A percentile compares a stretch with the other conserved stretches of the same genome.
Evolutionary conservation across 2,113 vertebrate species (phyloP).

Genomic region (Marcusenius ussheri): DNA sequence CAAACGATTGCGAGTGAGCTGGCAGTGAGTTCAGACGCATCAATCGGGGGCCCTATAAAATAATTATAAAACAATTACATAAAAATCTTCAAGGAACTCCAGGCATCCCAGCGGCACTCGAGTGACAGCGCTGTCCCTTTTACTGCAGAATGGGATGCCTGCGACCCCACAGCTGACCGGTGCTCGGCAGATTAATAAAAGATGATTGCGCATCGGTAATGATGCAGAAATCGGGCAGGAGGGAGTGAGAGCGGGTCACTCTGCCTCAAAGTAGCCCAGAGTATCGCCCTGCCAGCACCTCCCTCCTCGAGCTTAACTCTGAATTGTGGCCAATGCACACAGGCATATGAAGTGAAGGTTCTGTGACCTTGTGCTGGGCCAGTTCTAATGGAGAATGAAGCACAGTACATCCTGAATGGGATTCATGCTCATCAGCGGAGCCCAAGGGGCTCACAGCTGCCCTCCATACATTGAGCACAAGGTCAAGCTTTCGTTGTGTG

Average conservation of each 20-base stretch:
- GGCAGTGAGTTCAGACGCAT: neutral
- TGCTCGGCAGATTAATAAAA: neutral
- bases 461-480: neutral
- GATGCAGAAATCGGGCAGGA: neutral
- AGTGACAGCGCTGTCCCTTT: conserved; percentile 20
- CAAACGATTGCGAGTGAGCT: conserved; percentile 3
- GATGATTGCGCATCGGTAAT: neutral
- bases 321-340: neutral
- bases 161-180: conserved; percentile 9
- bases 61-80: neutral
- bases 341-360: neutral
- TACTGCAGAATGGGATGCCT: neutral
- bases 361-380: neutral
- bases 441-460: neutral
- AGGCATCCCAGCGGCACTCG: neutral
- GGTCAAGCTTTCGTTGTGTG: neutral
- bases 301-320: neutral
- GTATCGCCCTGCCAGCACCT: neutral
- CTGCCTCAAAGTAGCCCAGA: neutral
- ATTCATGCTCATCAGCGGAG: neutral
- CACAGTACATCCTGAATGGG: neutral
- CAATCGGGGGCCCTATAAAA: neutral
- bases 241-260: neutral
- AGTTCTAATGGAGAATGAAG: neutral
- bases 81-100: conserved; percentile 20